These are phyloP conservation scores for Drosophila athabasca DNA, from an alignment of 1,140 invertebrate species.

Conservation along the genomic window DNA sequence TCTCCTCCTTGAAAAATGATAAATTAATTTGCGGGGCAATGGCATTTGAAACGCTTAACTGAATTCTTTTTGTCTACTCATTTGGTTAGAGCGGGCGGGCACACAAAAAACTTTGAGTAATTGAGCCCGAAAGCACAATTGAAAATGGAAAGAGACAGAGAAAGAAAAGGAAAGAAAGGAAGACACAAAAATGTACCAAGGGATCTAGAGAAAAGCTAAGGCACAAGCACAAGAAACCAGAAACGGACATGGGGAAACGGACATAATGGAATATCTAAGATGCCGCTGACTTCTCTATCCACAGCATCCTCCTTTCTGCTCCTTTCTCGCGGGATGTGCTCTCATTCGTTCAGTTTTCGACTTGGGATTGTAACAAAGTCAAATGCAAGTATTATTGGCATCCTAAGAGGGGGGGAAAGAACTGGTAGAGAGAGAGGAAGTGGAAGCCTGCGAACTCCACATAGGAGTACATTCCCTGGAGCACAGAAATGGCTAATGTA, in stretches of 20 bases:
- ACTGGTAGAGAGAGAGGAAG: neutral
- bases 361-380: constrained; percentile 57
- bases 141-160: constrained; percentile 18
- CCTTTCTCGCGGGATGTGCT: too few relatives aligned
- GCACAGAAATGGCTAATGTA: constrained; percentile 72
- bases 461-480: constrained; percentile 16
- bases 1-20: constrained; percentile 37
- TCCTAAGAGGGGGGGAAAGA: constrained; percentile 20
- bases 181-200: neutral
- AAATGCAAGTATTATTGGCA: constrained; percentile 74
- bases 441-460: constrained; percentile 15
- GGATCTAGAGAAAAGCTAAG: neutral
- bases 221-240: neutral
- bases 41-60: constrained; percentile 63
- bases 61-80: constrained; percentile 30
- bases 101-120: constrained; percentile 70
- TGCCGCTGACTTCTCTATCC: constrained; percentile 45
- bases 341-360: neutral
- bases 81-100: constrained; percentile 21
- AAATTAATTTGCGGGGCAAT: constrained; percentile 52
- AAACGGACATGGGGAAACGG: constrained; percentile 13
- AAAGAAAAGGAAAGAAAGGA: constrained; percentile 12
- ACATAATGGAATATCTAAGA: constrained; percentile 58
- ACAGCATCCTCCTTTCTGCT: constrained; percentile 16
- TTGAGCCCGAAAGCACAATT: constrained; percentile 47